Conservation (phyloP, 2,797 vertebrate genomes). For the Alauda arvensis region DNA sequence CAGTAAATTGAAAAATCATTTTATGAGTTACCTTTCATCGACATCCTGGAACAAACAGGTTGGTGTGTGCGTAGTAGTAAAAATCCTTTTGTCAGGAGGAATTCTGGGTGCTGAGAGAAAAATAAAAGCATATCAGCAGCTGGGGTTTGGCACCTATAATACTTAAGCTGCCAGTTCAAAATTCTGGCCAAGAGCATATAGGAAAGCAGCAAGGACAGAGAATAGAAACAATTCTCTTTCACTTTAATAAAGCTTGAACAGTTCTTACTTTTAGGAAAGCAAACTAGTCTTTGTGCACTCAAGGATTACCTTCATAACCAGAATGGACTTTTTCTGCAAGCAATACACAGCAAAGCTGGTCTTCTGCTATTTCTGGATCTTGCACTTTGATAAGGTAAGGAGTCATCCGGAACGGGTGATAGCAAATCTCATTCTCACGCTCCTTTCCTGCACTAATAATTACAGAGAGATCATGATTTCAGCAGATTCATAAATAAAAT, state of each 20-base stretch:
- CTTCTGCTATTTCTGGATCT: slow-evolving; percentile 75
- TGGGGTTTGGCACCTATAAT: rapidly evolving
- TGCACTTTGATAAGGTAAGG: slow-evolving; percentile 92
- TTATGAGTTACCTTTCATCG: slow-evolving; percentile 83
- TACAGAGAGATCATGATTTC: slow-evolving; percentile 1
- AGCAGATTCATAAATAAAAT: not conserved
- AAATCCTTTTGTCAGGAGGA: slow-evolving; percentile 92
- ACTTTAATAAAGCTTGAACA: not conserved
- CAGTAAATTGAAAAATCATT: not conserved
- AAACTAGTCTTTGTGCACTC: not conserved
- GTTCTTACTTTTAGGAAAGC: not conserved
- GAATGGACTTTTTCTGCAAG: slow-evolving; percentile 95
- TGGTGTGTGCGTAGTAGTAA: slow-evolving; percentile 94
- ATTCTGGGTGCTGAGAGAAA: slow-evolving; percentile 86
- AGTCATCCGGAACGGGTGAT: slow-evolving; percentile 93
- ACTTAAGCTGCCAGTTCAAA: not conserved
- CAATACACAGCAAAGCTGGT: slow-evolving; percentile 92
- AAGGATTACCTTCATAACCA: slow-evolving; percentile 88
- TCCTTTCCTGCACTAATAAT: slow-evolving; percentile 80
- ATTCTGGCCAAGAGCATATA: not conserved
- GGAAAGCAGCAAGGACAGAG: not conserved
- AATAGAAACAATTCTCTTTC: not conserved
- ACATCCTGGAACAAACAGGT: slow-evolving; percentile 94
- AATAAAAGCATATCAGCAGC: not conserved
- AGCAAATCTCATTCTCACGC: slow-evolving; percentile 76